These are phyloP conservation scores for Mallateleia sp. DNA, from an alignment of 2,888 invertebrate genomes.

Conservation along the genomic window DNA sequence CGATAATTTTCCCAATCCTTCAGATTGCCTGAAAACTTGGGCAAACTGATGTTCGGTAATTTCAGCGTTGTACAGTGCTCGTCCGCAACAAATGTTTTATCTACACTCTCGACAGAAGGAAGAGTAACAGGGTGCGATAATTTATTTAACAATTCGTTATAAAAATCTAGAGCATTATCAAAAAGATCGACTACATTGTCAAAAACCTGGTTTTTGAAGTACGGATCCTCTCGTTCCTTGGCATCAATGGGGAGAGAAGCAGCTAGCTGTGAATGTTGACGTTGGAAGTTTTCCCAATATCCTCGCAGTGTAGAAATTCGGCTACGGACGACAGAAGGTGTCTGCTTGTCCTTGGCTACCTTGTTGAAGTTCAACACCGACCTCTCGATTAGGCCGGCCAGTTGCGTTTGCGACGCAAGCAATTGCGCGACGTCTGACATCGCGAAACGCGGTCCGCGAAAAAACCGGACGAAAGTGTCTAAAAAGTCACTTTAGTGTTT, in stretches of 20 bases:
- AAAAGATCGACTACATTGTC: not conserved
- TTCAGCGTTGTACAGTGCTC: not conserved
- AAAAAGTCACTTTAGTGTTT: too few relatives aligned
- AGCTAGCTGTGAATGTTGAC: not conserved
- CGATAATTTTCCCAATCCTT: not conserved
- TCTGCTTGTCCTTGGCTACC: too few relatives aligned
- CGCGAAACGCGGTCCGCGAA: too few relatives aligned
- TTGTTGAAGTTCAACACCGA: too few relatives aligned
- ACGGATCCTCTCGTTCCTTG: too few relatives aligned
- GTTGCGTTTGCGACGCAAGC: too few relatives aligned
- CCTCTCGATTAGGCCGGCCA: too few relatives aligned
- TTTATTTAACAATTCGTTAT: too few relatives aligned
- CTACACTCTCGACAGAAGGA: not conserved
- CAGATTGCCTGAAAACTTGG: not conserved
- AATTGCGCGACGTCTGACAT: too few relatives aligned
- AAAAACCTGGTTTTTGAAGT: not conserved
- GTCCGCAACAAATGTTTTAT: not conserved
- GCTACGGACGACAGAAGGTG: too few relatives aligned
- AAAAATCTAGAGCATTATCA: not conserved
- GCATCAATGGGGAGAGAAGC: too few relatives aligned
- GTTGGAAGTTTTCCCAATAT: not conserved
- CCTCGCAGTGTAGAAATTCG: not conserved
- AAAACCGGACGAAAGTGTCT: too few relatives aligned
- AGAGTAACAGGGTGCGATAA: not conserved
- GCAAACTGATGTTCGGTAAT: not conserved